These are phyloP conservation scores for Agrilus planipennis DNA, from an alignment of 1,140 invertebrate genomes.

Conservation along the genomic window DNA sequence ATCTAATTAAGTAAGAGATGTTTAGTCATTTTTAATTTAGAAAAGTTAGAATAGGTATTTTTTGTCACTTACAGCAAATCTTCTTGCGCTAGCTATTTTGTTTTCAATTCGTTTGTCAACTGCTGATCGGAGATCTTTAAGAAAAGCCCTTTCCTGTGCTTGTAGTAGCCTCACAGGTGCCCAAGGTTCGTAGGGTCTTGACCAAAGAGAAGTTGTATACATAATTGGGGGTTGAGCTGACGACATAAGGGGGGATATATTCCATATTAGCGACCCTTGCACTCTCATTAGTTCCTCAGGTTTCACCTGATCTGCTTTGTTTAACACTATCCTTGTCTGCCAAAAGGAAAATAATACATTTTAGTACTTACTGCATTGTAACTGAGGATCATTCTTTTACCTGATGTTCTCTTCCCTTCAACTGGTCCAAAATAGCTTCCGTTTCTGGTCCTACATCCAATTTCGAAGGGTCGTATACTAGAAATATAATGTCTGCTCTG, in stretches of 20 bases:
- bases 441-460: conserved; percentile 90
- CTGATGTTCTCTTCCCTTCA: conserved; percentile 85
- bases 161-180: conserved; percentile 64
- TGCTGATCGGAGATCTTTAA: conserved; percentile 71
- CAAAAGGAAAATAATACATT: conserved; percentile 3
- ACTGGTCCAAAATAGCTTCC: conserved; percentile 83
- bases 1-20: no score
- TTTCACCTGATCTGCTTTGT: conserved; percentile 89
- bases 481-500: conserved; percentile 86
- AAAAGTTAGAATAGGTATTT: conserved; percentile 1
- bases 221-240: conserved; percentile 87
- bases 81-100: conserved; percentile 82
- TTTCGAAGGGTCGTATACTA: conserved; percentile 91
- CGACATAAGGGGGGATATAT: conserved; percentile 88
- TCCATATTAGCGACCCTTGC: conserved; percentile 90
- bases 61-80: conserved; percentile 84
- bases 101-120: conserved; percentile 84
- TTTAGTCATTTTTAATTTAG: neutral
- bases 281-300: conserved; percentile 87
- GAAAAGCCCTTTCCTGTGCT: conserved; percentile 78
- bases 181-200: conserved; percentile 67
- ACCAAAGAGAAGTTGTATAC: conserved; percentile 88
- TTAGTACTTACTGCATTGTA: neutral
- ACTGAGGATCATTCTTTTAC: conserved; percentile 33
- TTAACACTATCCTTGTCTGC: conserved; percentile 79